Evolutionary conservation across 2,888 invertebrate species (phyloP).

Genomic region (Zootermopsis nevadensis): DNA sequence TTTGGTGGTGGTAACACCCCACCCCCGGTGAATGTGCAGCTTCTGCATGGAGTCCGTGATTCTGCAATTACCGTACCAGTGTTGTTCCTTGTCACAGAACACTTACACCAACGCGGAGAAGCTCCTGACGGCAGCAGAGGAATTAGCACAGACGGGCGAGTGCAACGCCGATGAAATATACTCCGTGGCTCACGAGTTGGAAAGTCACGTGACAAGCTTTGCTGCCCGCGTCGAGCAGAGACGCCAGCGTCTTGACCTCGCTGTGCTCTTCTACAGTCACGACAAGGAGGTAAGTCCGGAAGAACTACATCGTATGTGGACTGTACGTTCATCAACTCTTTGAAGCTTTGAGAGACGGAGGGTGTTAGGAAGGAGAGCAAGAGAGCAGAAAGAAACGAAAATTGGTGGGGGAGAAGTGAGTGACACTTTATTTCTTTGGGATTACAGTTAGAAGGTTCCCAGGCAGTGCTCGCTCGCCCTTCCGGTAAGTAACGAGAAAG

Average conservation of each 20-base stretch:
- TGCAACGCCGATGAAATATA: conserved; percentile 97
- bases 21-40: conserved; percentile 7
- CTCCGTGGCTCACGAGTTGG: conserved; percentile 92
- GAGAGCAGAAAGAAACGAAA: too few species aligned
- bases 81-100: conserved; percentile 72
- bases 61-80: background rate
- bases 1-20: background rate
- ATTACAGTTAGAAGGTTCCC: too few species aligned
- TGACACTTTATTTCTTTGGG: too few species aligned
- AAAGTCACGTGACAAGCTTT: conserved; percentile 94
- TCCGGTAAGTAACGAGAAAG: too few species aligned
- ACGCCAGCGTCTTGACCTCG: conserved; percentile 88
- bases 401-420: too few species aligned
- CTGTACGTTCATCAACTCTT: too few species aligned
- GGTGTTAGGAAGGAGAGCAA: too few species aligned
- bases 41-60: background rate
- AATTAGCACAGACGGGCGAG: conserved; percentile 94
- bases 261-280: conserved; percentile 95
- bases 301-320: too few species aligned
- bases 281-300: conserved; percentile 85
- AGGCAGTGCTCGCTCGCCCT: too few species aligned
- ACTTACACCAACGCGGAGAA: conserved; percentile 99
- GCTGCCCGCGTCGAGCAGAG: conserved; percentile 92
- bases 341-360: too few species aligned
- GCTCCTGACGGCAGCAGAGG: conserved; percentile 93